A percentile compares a stretch with the other conserved stretches of the same genome.
Conservation (phyloP, 2,797 vertebrate species). For the Emys orbicularis region DNA sequence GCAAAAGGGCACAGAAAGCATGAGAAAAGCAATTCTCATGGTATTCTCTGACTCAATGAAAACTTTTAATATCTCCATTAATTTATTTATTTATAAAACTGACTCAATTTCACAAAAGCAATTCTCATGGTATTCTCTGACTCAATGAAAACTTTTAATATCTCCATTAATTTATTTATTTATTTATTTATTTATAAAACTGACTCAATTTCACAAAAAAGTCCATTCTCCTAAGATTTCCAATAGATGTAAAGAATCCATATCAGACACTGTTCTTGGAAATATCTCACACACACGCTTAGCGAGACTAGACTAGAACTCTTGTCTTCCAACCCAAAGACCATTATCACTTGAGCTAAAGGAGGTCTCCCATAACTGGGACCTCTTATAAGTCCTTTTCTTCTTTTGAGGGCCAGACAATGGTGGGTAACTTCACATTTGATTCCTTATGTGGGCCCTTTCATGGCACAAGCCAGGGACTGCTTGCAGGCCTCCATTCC, state of each 20-base stretch:
- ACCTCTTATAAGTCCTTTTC: neutral
- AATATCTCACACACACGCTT: neutral
- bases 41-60: neutral
- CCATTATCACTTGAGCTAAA: neutral
- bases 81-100: no score
- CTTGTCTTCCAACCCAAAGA: neutral
- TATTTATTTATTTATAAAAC: no score
- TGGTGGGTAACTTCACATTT: neutral
- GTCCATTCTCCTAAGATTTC: neutral
- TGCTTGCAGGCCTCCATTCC: neutral
- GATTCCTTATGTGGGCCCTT: neutral
- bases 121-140: no score
- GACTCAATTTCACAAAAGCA: no score
- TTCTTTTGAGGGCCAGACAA: neutral
- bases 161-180: no score
- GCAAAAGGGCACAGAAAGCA: neutral
- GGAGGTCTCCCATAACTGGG: neutral
- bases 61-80: no score
- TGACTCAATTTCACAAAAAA: neutral
- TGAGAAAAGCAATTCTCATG: neutral
- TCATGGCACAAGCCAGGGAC: fast-evolving
- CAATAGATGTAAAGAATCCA: neutral
- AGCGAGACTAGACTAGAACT: neutral
- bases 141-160: no score
- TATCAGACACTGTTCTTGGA: neutral